phyloP scores from a whole-genome alignment of 2,797 vertebrate species.

The Oryzias sinensis region DNA sequence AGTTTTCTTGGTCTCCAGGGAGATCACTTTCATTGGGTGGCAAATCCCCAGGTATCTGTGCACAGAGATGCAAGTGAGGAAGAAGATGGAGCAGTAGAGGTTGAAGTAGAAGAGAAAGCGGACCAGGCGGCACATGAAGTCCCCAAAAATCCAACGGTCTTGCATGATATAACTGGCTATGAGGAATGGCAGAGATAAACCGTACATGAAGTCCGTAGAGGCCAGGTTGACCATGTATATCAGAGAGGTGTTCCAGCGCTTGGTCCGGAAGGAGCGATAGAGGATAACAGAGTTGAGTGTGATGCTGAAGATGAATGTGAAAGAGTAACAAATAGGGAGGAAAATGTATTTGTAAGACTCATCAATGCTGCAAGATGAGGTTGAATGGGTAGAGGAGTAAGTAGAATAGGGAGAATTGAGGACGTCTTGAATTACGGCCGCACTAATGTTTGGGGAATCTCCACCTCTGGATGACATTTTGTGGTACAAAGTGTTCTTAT shows the following conservation, averaged over 20 bases:
- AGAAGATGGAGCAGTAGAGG: slow-evolving; percentile 85
- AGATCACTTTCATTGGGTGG: slow-evolving; percentile 84
- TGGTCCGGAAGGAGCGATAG: slow-evolving; percentile 79
- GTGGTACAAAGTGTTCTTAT: slow-evolving; percentile 24
- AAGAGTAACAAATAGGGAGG: slow-evolving; percentile 84
- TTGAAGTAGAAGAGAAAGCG: slow-evolving; percentile 88
- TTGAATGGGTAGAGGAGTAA: slow-evolving; percentile 17
- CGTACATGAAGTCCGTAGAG: slow-evolving; percentile 85
- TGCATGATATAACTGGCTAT: slow-evolving; percentile 83
- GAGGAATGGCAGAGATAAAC: slow-evolving; percentile 82
- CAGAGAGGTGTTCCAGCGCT: slow-evolving; percentile 82
- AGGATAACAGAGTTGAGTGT: slow-evolving; percentile 81
- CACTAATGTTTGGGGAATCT: slow-evolving; percentile 26
- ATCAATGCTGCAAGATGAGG: slow-evolving; percentile 78
- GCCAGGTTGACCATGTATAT: slow-evolving; percentile 88
- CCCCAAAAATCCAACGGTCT: slow-evolving; percentile 84
- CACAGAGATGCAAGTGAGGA: slow-evolving; percentile 85
- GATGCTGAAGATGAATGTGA: slow-evolving; percentile 84
- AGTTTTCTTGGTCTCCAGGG: slow-evolving; percentile 78
- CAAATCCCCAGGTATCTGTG: slow-evolving; percentile 87
- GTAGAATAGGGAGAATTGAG: slow-evolving; percentile 16
- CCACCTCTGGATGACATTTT: slow-evolving; percentile 43
- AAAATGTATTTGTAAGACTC: slow-evolving; percentile 88
- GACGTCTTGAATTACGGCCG: slow-evolving; percentile 18
- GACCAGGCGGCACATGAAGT: slow-evolving; percentile 85